These are phyloP conservation scores for Smutsia temminckii DNA, from an alignment of 2,797 vertebrate genomes.

Conservation along the genomic window DNA sequence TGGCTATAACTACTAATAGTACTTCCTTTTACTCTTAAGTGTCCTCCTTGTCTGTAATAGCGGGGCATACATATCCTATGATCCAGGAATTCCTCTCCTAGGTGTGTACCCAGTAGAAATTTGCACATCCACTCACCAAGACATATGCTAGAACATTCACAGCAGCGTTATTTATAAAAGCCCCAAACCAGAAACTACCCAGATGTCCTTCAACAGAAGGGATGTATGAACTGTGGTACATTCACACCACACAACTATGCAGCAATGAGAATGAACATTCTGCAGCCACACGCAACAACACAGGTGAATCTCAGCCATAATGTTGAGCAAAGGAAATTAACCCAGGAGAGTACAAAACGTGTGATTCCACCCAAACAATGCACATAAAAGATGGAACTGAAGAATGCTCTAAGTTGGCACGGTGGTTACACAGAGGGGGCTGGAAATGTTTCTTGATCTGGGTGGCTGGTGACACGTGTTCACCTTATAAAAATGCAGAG, in stretches of 20 bases:
- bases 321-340: neutral
- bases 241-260: neutral
- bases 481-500: neutral
- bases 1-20: neutral
- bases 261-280: neutral
- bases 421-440: rapidly evolving
- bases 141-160: neutral
- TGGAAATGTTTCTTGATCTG: neutral
- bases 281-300: neutral
- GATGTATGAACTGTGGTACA: neutral
- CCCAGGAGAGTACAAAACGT: neutral
- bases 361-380: neutral
- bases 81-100: constrained; percentile 15
- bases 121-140: neutral
- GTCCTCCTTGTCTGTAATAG: neutral
- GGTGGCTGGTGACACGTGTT: neutral
- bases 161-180: neutral
- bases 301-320: neutral
- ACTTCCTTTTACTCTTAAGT: neutral
- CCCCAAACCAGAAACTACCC: neutral
- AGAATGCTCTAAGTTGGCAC: neutral
- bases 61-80: neutral
- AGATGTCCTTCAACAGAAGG: neutral
- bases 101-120: neutral
- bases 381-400: neutral